These are phyloP conservation scores for Brenthis ino DNA, from an alignment of 2,888 invertebrate genomes.

Conservation along the genomic window DNA sequence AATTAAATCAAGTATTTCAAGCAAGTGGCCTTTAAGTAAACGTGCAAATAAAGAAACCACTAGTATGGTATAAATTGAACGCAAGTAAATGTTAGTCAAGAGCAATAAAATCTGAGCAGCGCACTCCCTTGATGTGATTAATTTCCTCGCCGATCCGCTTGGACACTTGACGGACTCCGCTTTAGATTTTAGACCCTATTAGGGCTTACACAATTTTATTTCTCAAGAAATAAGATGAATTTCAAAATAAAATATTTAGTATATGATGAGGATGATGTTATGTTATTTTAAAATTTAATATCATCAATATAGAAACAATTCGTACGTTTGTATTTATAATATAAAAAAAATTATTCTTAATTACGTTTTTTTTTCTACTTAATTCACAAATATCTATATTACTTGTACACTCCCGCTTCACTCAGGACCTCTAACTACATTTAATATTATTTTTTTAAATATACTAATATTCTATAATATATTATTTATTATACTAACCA, in stretches of 20 bases:
- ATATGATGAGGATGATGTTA: background rate
- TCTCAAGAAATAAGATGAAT: background rate
- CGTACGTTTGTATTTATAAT: no score
- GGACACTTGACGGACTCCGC: slow-evolving; percentile 45
- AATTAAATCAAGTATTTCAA: no score
- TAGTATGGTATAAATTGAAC: slow-evolving; percentile 13
- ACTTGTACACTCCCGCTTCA: no score
- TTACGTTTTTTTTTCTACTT: no score
- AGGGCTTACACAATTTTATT: slow-evolving; percentile 21
- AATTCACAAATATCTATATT: no score
- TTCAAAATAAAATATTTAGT: background rate
- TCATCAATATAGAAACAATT: background rate
- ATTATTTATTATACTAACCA: no score
- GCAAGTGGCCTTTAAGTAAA: no score
- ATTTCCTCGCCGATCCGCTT: slow-evolving; percentile 42
- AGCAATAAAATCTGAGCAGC: slow-evolving; percentile 32
- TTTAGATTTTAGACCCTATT: slow-evolving; percentile 24
- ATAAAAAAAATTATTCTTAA: no score
- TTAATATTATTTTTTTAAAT: no score
- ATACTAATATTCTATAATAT: no score
- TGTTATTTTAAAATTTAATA: background rate
- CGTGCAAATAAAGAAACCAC: background rate
- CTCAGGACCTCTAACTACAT: no score
- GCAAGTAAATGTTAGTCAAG: slow-evolving; percentile 30
- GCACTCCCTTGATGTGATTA: slow-evolving; percentile 41